Evolutionary conservation across 2,888 invertebrate genomes (phyloP), one percentile per base, ranked within the genome.

Genomic region (Philhelius pedissequus): DNA sequence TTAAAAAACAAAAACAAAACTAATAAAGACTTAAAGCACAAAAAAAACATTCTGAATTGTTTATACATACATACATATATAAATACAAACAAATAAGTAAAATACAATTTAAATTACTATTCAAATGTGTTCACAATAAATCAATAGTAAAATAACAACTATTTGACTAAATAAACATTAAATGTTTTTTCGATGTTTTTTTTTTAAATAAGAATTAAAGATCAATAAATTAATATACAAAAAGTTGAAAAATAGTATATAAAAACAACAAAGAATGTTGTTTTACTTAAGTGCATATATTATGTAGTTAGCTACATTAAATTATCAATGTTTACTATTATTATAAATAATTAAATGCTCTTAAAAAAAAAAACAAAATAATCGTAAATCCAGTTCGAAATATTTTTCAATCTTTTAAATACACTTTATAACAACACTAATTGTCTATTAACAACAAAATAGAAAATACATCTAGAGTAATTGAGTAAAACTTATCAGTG

Each of bases 1-100:
- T n/a, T n/a, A 62, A 43, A 27, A 32, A 8, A 27, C 15, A 5
- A 43, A 18, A 13, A 58, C 40, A 32, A 35, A 69, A 66, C 58
- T 56, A 66, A 77, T 50, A 58, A 71, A 77, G 56, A 77, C 77
- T 66, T 69, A 69, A 78, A 83, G 48, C 68, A 78, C 45, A 78
- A 68, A 30, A 22, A 4, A 48, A 54, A 68, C 22, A 77, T 73
- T 71, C 43, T 71, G 56, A 66, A 64, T 60, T 64, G 27, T 60
- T 30, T 13, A 54, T 38, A 22, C 1, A 38, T 27, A 50, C 25
- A 25, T 48, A 25, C 6, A n/a, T 18, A 5, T 3, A 58, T 8
- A 22, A 9, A 25, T 52, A 25, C 15, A 43, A 70, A 56, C 8
- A 62, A 8, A 38, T 27, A 54, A 43, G 20, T 45, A 38, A 66